Base-by-base conservation (phyloP, 2,113 vertebrate species). In the Tychaedon coryphoeus region DNA sequence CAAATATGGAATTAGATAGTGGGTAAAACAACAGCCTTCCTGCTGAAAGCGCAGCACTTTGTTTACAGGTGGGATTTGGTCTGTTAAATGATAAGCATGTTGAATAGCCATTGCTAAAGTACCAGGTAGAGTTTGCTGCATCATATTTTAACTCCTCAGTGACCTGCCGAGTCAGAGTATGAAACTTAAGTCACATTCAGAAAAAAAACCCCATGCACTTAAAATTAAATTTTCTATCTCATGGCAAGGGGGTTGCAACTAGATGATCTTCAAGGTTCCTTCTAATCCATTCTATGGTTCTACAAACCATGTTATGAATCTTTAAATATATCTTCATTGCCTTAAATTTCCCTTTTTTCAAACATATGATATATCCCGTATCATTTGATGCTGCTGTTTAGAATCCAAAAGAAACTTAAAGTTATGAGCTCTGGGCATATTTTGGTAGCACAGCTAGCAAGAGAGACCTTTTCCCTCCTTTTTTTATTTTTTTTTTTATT, bases 1-100 rank as follows among this genome's bases (percentile, higher is more conserved):
- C 92, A 94, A 87, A 93, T 83, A 95, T 28, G 84, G 91, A 83
- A 28, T 65, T 86, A 77, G 69, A 14, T 26, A 24, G 6, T 18
- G 70, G 34, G 28, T 93, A 62, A 78, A 73, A 40, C 48, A 48
- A 3, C 62, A 40, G 54, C 40, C 72, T 50, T 47, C 20, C 16
- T 67, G 48, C 61, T 75, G 36, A 69, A 90, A 85, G 36, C 12
- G 16, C 33, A 43, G 42, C 0, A 1, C 29, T 79, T 87, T 10
- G 29, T 5, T 70, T 90, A 23, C 25, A 65, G 61, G 42, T 61
- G 50, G 31, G 40, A 36, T 85, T 48, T 69, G 22, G 4, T 50
- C 10, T 69, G 26, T 83, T 73, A 64, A 60, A 19, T 84, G 34
- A 18, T 14, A 61, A 24, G 25, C 25, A 5, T 43, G 17, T 33